Percentiles rank a stretch among this genome's conserved stretches.
phyloP scores from a whole-genome alignment of 2,113 vertebrate genomes.

The Datnioides undecimradiatus region DNA sequence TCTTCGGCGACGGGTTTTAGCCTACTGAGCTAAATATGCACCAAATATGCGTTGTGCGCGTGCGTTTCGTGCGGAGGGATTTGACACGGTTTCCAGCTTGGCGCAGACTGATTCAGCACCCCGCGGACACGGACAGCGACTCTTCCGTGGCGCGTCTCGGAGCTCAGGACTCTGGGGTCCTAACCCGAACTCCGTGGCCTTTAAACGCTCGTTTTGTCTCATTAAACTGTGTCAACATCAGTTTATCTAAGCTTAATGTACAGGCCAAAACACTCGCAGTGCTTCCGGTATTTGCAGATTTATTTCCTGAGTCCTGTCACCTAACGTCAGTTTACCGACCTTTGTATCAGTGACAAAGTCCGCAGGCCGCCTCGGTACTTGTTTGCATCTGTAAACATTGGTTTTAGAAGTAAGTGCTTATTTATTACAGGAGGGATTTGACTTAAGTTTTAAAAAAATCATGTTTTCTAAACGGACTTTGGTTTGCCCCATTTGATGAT shows the following conservation, averaged over 20 bases:
- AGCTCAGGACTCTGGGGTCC: neutral
- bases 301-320: too few species aligned
- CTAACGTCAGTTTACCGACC: too few species aligned
- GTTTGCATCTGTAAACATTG: too few species aligned
- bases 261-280: neutral
- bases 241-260: neutral
- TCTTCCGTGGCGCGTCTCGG: too few species aligned
- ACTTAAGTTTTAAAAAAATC: too few species aligned
- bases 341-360: too few species aligned
- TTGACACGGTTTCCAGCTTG: neutral
- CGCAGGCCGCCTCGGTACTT: too few species aligned
- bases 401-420: too few species aligned
- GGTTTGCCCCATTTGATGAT: neutral
- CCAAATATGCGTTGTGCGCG: neutral
- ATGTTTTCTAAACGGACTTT: neutral
- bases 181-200: neutral
- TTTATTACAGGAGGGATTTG: too few species aligned
- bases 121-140: slow-evolving; percentile 74
- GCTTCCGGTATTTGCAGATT: too few species aligned
- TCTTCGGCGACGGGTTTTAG: slow-evolving; percentile 11
- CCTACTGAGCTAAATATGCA: neutral
- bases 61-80: neutral
- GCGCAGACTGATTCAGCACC: slow-evolving; percentile 74
- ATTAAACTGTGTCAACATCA: too few species aligned
- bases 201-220: neutral